Evolutionary conservation across 2,888 invertebrate species (phyloP), one percentile per base, ranked within the genome.

Genomic region (Ceratothoa steindachneri): DNA sequence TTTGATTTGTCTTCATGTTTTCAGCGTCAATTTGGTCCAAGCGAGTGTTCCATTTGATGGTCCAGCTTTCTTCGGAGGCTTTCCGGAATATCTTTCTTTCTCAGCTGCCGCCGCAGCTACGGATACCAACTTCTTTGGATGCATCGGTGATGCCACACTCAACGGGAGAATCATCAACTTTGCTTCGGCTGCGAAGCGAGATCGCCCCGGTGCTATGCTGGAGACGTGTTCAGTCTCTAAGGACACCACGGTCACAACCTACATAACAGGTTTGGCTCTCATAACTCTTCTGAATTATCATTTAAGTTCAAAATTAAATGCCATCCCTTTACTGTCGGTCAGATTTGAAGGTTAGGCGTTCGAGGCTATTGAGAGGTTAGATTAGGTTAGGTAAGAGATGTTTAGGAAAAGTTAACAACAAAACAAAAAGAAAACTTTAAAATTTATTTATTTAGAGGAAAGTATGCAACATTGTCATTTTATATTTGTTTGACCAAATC

Each of bases 61-160:
- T 0, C 89, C 89, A 22, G 85, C 96, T 4, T 95, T 90, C 85
- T 89, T 97, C 78, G 97, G 96, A n/a, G 95, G 95, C 0, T 85
- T 93, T 1, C 92, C 93, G 1, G 86, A 73, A 0, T 67, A 70
- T 2, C 65, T 0, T 86, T 87, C 67, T 28, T 51, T 75, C 0
- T 81, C 82, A 3, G 81, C 82, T 1, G 81, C 81, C n/a, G 81
- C 83, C 12, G 77, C 80, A 9, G 71, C 74, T 28, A 72, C 72
- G 4, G 80, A 77, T 41, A 85, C 86, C 2, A 88, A 91, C 2
- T 94, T 96, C 83, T 86, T 88, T 29, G 98, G 98, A 0, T 98
- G 98, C 84, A 90, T 99, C 60, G 94, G 93, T 0, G 97, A 98
- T 84, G 91, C 93, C 0, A 94, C 93, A 0, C 86, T 97, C 69